Percentiles rank a stretch among this genome's conserved stretches.
These are phyloP conservation scores for Euphonia xanthogaster DNA, from an alignment of 2,797 vertebrate genomes.

Conservation along the genomic window DNA sequence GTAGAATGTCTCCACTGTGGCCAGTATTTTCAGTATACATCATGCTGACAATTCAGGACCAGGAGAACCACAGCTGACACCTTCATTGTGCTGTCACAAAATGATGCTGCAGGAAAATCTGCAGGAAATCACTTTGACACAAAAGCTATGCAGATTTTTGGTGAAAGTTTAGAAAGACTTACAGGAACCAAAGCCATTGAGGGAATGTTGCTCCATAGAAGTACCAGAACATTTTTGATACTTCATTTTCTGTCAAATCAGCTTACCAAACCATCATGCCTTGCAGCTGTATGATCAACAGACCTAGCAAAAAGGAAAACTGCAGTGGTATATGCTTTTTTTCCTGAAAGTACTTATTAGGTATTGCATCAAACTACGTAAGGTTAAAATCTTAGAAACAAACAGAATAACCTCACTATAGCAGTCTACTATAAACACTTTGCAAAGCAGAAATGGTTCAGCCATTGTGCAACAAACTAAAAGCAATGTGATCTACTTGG, in stretches of 20 bases:
- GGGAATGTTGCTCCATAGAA: neutral
- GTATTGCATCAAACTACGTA: neutral
- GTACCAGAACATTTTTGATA: neutral
- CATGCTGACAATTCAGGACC: neutral
- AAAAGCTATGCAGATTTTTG: neutral
- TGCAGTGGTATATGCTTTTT: neutral
- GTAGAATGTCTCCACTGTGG: neutral
- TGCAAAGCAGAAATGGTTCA: neutral
- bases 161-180: neutral
- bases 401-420: neutral
- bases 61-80: neutral
- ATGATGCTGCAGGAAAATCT: neutral
- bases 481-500: neutral
- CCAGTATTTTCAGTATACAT: fast-evolving
- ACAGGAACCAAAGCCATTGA: neutral
- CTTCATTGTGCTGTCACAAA: neutral
- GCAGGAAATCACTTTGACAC: neutral
- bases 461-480: neutral
- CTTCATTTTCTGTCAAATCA: neutral
- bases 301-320: neutral
- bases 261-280: neutral
- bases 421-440: neutral
- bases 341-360: neutral
- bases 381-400: neutral
- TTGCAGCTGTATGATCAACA: neutral